A percentile compares a stretch with the other conserved stretches of the same genome.
These are phyloP conservation scores for Merodon equestris DNA, from an alignment of 2,888 invertebrate genomes.

Conservation along the genomic window DNA sequence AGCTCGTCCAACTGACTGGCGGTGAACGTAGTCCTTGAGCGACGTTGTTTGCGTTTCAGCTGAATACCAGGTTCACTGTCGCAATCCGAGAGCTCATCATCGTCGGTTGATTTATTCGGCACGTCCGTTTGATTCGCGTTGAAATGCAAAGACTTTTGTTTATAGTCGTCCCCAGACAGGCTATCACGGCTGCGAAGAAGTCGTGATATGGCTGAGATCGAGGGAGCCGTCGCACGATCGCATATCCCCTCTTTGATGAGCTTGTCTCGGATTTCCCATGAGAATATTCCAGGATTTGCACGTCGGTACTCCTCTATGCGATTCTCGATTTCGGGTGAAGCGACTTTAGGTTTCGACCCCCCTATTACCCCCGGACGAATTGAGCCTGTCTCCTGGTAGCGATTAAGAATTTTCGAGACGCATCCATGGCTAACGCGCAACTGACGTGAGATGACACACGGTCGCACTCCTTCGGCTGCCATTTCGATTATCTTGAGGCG, in stretches of 20 bases:
- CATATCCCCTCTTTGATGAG: constrained; percentile 88
- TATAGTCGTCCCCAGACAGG: constrained; percentile 74
- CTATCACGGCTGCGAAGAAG: constrained; percentile 86
- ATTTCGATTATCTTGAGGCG: constrained; percentile 97
- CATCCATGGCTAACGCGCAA: constrained; percentile 97
- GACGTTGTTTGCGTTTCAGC: constrained; percentile 88
- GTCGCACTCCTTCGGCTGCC: constrained; percentile 95
- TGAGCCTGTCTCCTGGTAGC: constrained; percentile 97
- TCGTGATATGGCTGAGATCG: constrained; percentile 90
- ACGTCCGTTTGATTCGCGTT: constrained; percentile 63
- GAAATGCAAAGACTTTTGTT: constrained; percentile 65
- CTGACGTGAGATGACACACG: constrained; percentile 97
- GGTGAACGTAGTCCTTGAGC: constrained; percentile 92
- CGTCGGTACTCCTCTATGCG: constrained; percentile 94
- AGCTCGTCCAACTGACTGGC: constrained; percentile 90
- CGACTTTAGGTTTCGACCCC: constrained; percentile 95
- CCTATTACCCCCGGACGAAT: constrained; percentile 97
- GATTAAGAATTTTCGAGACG: constrained; percentile 96
- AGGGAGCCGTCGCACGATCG: constrained; percentile 82
- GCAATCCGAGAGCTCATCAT: constrained; percentile 81
- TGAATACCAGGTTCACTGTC: constrained; percentile 91
- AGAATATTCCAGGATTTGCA: constrained; percentile 95
- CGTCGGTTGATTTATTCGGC: constrained; percentile 76
- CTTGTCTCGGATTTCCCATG: constrained; percentile 96
- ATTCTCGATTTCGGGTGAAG: constrained; percentile 94